A percentile compares a stretch with the other conserved stretches of the same genome.
Evolutionary conservation across 2,797 vertebrate species (phyloP).

Genomic region (Masticophis lateralis): DNA sequence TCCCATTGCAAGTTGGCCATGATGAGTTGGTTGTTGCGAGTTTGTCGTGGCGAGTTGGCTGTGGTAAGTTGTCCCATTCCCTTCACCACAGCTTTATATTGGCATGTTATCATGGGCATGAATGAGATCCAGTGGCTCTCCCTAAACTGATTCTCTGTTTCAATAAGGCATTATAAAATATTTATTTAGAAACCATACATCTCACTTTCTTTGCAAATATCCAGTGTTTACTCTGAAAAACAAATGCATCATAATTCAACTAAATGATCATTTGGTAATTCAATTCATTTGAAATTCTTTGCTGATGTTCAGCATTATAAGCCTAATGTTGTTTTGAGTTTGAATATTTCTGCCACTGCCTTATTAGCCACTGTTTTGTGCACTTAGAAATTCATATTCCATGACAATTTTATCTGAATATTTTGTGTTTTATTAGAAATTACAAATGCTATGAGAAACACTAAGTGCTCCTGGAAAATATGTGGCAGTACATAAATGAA

Average conservation of each 20-base stretch:
- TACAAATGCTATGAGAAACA: background rate
- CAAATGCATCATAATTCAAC: background rate
- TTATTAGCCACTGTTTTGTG: background rate
- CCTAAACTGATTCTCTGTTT: background rate
- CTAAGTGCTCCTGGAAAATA: background rate
- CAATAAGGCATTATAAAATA: background rate
- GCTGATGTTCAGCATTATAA: background rate
- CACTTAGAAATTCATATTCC: background rate
- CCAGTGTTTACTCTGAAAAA: background rate
- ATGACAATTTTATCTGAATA: constrained; percentile 9
- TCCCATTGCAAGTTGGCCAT: too few relatives aligned
- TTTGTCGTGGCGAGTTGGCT: too few relatives aligned
- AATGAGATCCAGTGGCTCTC: background rate
- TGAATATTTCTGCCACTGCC: background rate
- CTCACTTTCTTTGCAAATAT: background rate
- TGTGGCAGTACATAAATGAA: background rate
- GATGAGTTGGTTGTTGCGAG: too few relatives aligned
- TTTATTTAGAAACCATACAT: background rate
- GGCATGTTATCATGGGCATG: background rate
- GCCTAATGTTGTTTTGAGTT: background rate
- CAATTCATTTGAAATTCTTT: background rate
- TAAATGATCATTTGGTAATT: background rate
- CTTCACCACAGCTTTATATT: background rate
- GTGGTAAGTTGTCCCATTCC: too few relatives aligned
- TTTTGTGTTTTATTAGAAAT: background rate